Evolutionary conservation across 1,140 invertebrate species (phyloP).

Genomic region (Rhizoglyphus robini): DNA sequence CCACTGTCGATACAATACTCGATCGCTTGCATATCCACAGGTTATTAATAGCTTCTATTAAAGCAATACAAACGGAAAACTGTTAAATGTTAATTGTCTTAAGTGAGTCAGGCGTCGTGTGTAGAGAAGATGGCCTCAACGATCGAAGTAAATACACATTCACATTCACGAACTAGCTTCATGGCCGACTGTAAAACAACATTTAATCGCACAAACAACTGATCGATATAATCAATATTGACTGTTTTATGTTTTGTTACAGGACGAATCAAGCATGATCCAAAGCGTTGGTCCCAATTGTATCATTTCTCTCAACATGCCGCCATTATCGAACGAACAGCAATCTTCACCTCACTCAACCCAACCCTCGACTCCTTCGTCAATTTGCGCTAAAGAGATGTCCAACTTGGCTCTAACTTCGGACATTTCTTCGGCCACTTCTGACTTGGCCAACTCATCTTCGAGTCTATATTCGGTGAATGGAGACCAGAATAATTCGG

Average conservation of each 20-base stretch:
- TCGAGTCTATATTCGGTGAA: neutral
- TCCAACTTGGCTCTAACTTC: too few species aligned
- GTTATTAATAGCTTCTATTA: too few species aligned
- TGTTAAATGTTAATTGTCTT: too few species aligned
- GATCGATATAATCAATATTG: neutral
- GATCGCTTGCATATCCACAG: too few species aligned
- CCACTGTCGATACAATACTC: too few species aligned
- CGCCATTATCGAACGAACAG: neutral
- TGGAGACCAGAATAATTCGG: too few species aligned
- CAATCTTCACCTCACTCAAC: neutral
- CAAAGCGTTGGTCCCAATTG: conserved; percentile 12
- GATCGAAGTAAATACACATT: too few species aligned
- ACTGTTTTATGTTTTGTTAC: neutral
- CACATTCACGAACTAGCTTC: too few species aligned
- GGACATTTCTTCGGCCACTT: neutral
- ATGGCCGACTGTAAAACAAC: too few species aligned
- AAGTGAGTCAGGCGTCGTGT: too few species aligned
- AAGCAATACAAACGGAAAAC: too few species aligned
- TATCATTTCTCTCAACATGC: conserved; percentile 9
- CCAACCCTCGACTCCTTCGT: neutral
- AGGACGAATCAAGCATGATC: neutral
- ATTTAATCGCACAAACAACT: neutral
- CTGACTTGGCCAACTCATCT: neutral
- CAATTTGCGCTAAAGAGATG: neutral
- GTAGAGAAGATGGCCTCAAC: too few species aligned